Evolutionary conservation across 2,797 vertebrate species (phyloP), one percentile per base, ranked within the genome.

Genomic region (Heterohyrax brucei): DNA sequence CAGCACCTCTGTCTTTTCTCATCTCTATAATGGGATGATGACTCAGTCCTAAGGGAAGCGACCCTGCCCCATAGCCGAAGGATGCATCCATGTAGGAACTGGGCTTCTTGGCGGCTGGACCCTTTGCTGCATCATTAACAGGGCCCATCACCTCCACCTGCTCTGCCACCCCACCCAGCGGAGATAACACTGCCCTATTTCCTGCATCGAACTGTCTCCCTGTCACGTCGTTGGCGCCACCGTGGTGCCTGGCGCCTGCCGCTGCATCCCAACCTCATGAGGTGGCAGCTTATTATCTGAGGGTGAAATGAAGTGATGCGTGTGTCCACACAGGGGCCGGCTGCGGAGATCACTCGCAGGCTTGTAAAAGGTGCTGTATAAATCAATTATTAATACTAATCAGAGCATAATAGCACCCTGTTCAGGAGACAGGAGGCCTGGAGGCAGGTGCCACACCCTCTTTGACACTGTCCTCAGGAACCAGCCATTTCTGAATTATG

Each of bases 321-420:
- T 97, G 96, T 70, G 92, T 95, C 98, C 96, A 96, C 81, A 96
- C 59, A 68, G 53, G 88, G 93, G 48, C 97, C 87, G 33, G 79
- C 21, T 80, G 95, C 3, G 2, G 97, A 94, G 94, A 96, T 95
- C 93, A 90, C 68, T 93, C 66, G 83, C 79, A 66, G 94, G 97
- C 92, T 98, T 83, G 90, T 98, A 98, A 98, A 98, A 97, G 96
- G 98, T 96, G 96, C 91, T 97, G 76, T 97, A 98, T 98, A 98
- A 98, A 98, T 98, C 98, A 98, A 98, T 98, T 98, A 98, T 98
- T 98, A 98, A 98, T 97, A 97, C 98, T 98, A 98, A 98, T 97
- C 98, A 88, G 96, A 89, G 95, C 33, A 92, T 95, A 97, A 98
- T 95, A 96, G 89, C 87, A 62, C 85, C 50, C 2, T 3, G 6